These are phyloP conservation scores for Equus przewalskii DNA, from an alignment of 2,113 vertebrate species.

Conservation along the genomic window DNA sequence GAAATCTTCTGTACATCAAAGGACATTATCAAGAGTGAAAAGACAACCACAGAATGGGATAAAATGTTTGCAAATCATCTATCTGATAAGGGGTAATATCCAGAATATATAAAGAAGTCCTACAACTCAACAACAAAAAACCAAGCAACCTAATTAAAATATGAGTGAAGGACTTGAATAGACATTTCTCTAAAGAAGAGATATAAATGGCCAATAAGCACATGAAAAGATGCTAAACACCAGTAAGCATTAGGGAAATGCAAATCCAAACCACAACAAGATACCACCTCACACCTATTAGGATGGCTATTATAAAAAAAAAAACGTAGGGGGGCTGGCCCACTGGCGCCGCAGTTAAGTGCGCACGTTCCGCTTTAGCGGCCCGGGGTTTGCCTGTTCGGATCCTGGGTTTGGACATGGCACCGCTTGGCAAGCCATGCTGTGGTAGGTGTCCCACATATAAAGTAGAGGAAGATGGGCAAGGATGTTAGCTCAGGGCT, in stretches of 20 bases:
- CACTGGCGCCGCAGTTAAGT: no score
- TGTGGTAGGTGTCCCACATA: no score
- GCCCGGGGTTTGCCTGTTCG: no score
- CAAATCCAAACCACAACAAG: neutral
- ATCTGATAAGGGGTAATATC: neutral
- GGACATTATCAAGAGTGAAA: neutral
- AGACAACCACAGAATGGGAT: neutral
- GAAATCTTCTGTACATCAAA: neutral
- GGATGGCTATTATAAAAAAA: neutral
- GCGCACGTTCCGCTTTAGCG: no score
- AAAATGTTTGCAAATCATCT: neutral
- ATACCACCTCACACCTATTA: neutral
- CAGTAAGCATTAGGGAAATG: neutral
- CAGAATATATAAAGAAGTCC: neutral
- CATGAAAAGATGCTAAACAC: neutral
- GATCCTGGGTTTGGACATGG: no score
- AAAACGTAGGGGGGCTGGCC: no score
- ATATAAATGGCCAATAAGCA: neutral
- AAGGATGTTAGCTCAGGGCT: no score
- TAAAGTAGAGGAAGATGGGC: no score
- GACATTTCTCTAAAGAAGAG: neutral
- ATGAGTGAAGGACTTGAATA: neutral
- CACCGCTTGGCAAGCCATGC: no score
- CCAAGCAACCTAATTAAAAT: neutral
- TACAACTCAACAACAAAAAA: neutral